phyloP scores from a whole-genome alignment of 2,113 vertebrate species.

The Sakesphorus luctuosus region DNA sequence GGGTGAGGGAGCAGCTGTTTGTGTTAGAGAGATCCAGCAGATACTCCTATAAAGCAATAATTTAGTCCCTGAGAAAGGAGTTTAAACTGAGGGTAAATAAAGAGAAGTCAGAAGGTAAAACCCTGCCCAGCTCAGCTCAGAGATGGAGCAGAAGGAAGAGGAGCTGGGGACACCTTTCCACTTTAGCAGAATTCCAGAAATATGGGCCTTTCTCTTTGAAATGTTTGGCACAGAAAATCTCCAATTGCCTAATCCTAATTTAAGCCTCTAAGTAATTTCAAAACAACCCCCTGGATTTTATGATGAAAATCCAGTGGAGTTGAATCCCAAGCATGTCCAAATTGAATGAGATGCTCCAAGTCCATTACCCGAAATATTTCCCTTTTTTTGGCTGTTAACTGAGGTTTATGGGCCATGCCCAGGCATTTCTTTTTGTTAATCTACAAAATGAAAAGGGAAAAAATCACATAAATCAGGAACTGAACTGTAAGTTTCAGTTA shows the following conservation, averaged over 20 bases:
- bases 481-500: not conserved
- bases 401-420: not conserved
- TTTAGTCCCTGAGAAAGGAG: not conserved
- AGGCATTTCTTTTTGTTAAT: not conserved
- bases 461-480: not conserved
- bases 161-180: not conserved
- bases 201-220: accelerated
- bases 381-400: not conserved
- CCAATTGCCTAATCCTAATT: not conserved
- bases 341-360: not conserved
- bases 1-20: not conserved
- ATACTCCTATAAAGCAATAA: not conserved
- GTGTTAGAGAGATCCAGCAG: not conserved
- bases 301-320: not conserved
- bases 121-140: not conserved
- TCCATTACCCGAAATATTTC: not conserved
- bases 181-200: not conserved
- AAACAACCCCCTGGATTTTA: not conserved
- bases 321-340: not conserved
- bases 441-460: not conserved
- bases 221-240: not conserved
- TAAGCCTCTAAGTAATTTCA: not conserved
- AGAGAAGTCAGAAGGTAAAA: not conserved
- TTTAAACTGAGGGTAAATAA: not conserved
- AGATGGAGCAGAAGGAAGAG: not conserved